phyloP scores from a whole-genome alignment of 2,888 invertebrate genomes.

The Ligdia adustata region DNA sequence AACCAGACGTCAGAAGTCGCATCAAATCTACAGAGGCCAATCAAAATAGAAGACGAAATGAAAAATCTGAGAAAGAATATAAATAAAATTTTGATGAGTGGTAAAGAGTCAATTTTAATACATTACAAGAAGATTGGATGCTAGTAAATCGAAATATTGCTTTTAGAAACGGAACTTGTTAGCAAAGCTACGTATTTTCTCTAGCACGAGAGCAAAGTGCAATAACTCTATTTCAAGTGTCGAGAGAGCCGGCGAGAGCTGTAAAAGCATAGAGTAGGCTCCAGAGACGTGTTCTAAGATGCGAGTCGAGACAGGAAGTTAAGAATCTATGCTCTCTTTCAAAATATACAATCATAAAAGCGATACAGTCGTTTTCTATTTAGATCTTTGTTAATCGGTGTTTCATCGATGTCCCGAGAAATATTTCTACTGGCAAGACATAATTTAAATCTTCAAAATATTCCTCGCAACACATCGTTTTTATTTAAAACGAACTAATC shows the following conservation, averaged over 20 bases:
- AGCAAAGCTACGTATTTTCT: slow-evolving; percentile 47
- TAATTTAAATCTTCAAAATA: slow-evolving; percentile 50
- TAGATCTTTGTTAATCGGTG: slow-evolving; percentile 63
- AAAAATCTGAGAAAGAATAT: slow-evolving; percentile 36
- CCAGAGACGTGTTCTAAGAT: slow-evolving; percentile 63
- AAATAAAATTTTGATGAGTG: slow-evolving; percentile 43
- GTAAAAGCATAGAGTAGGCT: slow-evolving; percentile 60
- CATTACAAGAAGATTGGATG: slow-evolving; percentile 72
- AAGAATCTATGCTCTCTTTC: slow-evolving; percentile 63
- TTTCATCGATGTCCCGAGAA: slow-evolving; percentile 67
- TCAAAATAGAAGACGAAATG: slow-evolving; percentile 45
- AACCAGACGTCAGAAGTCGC: slow-evolving; percentile 43
- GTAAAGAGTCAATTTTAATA: slow-evolving; percentile 65
- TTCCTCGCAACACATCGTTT: slow-evolving; percentile 63
- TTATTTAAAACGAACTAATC: slow-evolving; percentile 51
- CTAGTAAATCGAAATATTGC: slow-evolving; percentile 48
- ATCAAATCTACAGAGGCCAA: slow-evolving; percentile 43
- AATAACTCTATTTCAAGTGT: slow-evolving; percentile 66
- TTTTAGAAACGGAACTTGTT: slow-evolving; percentile 45
- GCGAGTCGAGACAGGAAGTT: slow-evolving; percentile 61
- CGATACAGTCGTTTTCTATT: slow-evolving; percentile 65
- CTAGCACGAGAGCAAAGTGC: slow-evolving; percentile 66
- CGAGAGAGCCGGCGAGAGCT: slow-evolving; percentile 56
- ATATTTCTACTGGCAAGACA: slow-evolving; percentile 59
- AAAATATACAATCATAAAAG: slow-evolving; percentile 58